A percentile compares a stretch with the other conserved stretches of the same genome.
Evolutionary conservation across 2,888 invertebrate genomes (phyloP).

Genomic region (Oscheius myriophilus): DNA sequence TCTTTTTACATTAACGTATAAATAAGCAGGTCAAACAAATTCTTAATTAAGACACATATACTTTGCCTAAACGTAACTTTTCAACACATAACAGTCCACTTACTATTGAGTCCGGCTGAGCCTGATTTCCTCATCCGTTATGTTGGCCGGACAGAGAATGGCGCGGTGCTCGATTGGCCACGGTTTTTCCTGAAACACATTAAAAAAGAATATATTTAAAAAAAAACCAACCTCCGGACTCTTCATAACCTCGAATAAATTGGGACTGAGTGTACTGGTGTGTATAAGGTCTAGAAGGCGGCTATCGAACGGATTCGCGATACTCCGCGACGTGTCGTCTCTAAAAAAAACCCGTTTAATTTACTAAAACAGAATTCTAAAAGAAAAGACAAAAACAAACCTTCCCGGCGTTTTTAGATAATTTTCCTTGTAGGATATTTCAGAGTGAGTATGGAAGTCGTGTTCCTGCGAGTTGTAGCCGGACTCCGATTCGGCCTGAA

Average conservation of each 20-base stretch:
- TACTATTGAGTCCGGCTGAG: conserved; percentile 41
- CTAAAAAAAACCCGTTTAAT: background rate
- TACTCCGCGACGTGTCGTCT: background rate
- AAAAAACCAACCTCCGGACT: conserved; percentile 24
- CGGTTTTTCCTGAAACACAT: conserved; percentile 6
- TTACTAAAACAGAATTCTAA: background rate
- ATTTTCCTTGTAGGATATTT: conserved; percentile 14
- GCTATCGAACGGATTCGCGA: conserved; percentile 24
- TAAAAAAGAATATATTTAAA: background rate
- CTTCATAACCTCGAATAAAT: conserved; percentile 17
- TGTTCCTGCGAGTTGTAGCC: conserved; percentile 7
- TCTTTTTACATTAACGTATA: no score
- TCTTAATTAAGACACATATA: no score
- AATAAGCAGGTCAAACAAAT: no score
- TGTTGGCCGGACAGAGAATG: conserved; percentile 43
- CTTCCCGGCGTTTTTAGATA: conserved; percentile 6
- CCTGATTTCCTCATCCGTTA: conserved; percentile 49
- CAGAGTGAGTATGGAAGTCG: background rate
- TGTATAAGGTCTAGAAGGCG: conserved; percentile 23
- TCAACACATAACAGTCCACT: no score
- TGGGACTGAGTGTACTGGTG: conserved; percentile 25
- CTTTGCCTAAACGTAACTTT: no score
- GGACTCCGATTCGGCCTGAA: conserved; percentile 9
- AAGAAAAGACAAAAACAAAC: no score
- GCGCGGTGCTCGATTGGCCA: conserved; percentile 48